Evolutionary conservation across 2,113 vertebrate species (phyloP).

Genomic region (Abramis brama): DNA sequence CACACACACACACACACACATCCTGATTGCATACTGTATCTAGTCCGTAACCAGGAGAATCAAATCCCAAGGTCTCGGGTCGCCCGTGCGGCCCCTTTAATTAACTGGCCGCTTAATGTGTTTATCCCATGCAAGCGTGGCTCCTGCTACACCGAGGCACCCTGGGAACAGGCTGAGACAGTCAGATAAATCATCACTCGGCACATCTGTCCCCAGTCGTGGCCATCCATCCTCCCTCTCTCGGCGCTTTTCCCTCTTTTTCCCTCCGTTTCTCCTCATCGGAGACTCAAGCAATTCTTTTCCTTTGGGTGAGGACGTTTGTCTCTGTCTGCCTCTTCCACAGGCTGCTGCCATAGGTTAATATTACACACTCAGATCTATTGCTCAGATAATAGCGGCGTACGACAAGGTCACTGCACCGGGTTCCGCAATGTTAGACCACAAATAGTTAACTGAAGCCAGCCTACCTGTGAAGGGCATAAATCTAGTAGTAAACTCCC

Average conservation of each 20-base stretch:
- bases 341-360: slow-evolving; percentile 45
- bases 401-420: slow-evolving; percentile 42
- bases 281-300: slow-evolving; percentile 38
- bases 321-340: slow-evolving; percentile 42
- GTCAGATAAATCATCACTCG: slow-evolving; percentile 77
- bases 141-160: slow-evolving; percentile 63
- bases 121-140: slow-evolving; percentile 74
- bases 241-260: slow-evolving; percentile 13
- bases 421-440: slow-evolving; percentile 37
- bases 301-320: slow-evolving; percentile 38
- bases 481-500: slow-evolving; percentile 75
- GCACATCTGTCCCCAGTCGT: slow-evolving; percentile 68
- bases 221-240: slow-evolving; percentile 33
- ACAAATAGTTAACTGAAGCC: slow-evolving; percentile 67
- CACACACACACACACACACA: slow-evolving; percentile 11
- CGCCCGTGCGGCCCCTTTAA: slow-evolving; percentile 69
- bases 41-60: slow-evolving; percentile 58
- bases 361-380: slow-evolving; percentile 47
- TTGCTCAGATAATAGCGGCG: slow-evolving; percentile 42
- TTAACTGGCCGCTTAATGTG: slow-evolving; percentile 78
- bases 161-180: slow-evolving; percentile 67
- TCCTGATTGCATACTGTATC: slow-evolving; percentile 34
- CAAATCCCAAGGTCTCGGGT: slow-evolving; percentile 65
- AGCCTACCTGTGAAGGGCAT: slow-evolving; percentile 66
- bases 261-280: slow-evolving; percentile 24